Base-by-base conservation (phyloP, 1,140 invertebrate species). In the Neotoxoptera formosana region DNA sequence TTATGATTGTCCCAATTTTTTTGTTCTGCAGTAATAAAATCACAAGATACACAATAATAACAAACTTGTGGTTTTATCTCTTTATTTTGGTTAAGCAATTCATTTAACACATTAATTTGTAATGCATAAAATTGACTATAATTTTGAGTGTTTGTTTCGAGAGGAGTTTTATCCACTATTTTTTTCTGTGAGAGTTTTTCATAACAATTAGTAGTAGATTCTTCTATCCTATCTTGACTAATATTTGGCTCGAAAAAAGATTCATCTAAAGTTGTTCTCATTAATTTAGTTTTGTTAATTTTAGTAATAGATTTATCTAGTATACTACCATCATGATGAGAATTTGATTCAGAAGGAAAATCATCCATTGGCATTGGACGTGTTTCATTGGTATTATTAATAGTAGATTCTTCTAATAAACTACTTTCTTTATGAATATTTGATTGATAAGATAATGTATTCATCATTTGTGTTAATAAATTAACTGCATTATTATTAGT, bases 21-120 rank as follows among this genome's bases (percentile, higher is more conserved):
- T 45, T 56, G 0, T 41, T 8, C 25, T 84, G 76, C 8, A 25
- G 91, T 86, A 60, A 93, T 93, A 56, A 86, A 86, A 45, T 93
- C 91, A 93, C 91, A 93, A 41, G 34, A 14, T 30, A 30, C 4
- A 93, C 91, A 93, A 56, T 84, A 93, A 84, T 93, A 86, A 53
- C 17, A 25, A 7, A 45, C 7, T 56, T 93, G 81, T 20, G 14
- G 2, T 41, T 36, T 92, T 36, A 81, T 34, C 34, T 53, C 81
- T 76, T 83, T 14, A 7, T 53, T 86, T 41, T 34, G 25, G 0
- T 86, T 56, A 84, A 53, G 17, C 34, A n/a, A 30, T 30, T 93
- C 91, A 9, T 86, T 20, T 53, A 93, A 53, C 14, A 53, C 56
- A 23, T 23, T 84, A 3, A 84, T 51, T 93, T 84, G 51, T 4